Evolutionary conservation across 1,140 invertebrate species (phyloP).

Genomic region (Olivierus martensii): DNA sequence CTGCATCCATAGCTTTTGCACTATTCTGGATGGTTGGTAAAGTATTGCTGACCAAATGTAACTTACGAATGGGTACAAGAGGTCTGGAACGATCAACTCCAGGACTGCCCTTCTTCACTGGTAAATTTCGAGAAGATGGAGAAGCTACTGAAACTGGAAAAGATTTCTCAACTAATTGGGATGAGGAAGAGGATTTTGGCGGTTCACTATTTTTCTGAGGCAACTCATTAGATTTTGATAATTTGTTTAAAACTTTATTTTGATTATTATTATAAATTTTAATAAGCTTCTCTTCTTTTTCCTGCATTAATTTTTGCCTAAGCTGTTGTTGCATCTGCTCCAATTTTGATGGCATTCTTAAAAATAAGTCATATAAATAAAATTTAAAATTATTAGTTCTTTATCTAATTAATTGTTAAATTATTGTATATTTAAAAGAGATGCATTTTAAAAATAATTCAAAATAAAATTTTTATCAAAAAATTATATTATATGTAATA

Average conservation of each 20-base stretch:
- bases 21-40: neutral
- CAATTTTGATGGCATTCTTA: constrained; percentile 21
- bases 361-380: too few species aligned
- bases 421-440: too few species aligned
- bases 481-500: too few species aligned
- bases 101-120: constrained; percentile 20
- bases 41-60: constrained; percentile 3
- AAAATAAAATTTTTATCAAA: too few species aligned
- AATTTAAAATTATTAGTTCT: too few species aligned
- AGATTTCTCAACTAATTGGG: neutral
- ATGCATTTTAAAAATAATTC: too few species aligned
- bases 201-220: constrained; percentile 3
- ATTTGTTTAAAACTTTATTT: constrained; percentile 24
- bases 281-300: constrained; percentile 28
- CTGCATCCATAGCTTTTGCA: neutral
- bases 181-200: neutral
- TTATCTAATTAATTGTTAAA: too few species aligned
- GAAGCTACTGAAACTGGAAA: neutral
- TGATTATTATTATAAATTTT: constrained; percentile 29
- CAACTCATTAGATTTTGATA: constrained; percentile 17
- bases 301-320: constrained; percentile 28
- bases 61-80: constrained; percentile 11
- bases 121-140: constrained; percentile 16
- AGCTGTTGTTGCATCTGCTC: constrained; percentile 28
- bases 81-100: constrained; percentile 22